These are phyloP conservation scores for Sinhomidia bicolor DNA, from an alignment of 2,888 invertebrate species.

Conservation along the genomic window DNA sequence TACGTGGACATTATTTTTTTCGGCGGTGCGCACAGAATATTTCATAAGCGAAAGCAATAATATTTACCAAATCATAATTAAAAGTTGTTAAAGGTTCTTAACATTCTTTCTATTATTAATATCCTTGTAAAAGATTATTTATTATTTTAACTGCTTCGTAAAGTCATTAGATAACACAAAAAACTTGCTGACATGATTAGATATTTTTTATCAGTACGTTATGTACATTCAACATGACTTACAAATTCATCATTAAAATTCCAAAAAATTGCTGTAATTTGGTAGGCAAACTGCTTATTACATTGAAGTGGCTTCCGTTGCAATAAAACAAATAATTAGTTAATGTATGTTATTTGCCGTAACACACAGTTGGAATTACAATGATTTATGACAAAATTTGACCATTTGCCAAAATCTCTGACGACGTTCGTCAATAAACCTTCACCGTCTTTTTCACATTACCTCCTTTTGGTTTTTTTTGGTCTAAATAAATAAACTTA, in stretches of 20 bases:
- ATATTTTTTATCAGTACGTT: not conserved
- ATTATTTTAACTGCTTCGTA: not conserved
- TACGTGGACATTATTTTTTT: no score
- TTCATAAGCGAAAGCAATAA: not conserved
- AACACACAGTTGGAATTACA: not conserved
- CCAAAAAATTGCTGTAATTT: constrained; percentile 28
- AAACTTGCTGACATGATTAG: constrained; percentile 12
- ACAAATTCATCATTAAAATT: constrained; percentile 3
- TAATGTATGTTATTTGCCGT: no score
- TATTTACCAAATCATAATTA: constrained; percentile 3
- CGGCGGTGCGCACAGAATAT: not conserved
- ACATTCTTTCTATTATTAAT: constrained; percentile 6
- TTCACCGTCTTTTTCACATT: not conserved
- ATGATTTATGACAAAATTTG: constrained; percentile 12
- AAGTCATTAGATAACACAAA: not conserved
- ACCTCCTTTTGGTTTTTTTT: not conserved
- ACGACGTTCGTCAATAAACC: not conserved
- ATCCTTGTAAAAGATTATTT: constrained; percentile 9
- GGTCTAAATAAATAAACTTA: not conserved
- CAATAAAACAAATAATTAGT: not conserved
- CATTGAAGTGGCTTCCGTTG: not conserved
- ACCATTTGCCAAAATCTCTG: not conserved
- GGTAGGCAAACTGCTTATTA: constrained; percentile 8
- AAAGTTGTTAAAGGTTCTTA: constrained; percentile 29
- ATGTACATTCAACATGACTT: no score